These are phyloP conservation scores for Limnephilus auricula DNA, from an alignment of 2,888 invertebrate species.

Conservation along the genomic window DNA sequence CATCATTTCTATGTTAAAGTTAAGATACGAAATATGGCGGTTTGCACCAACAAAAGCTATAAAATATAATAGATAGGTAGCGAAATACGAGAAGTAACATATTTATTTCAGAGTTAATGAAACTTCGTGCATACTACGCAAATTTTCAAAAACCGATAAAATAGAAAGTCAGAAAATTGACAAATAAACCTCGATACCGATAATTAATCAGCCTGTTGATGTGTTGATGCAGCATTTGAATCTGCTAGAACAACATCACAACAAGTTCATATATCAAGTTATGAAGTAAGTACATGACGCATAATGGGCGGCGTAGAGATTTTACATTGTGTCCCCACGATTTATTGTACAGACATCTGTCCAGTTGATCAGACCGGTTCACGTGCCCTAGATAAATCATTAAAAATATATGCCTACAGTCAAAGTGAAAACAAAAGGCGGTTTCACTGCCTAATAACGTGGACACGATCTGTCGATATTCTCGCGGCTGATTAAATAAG, in stretches of 20 bases:
- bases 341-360: conserved; percentile 47
- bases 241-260: not conserved
- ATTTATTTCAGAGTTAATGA: not conserved
- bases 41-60: too few relatives aligned
- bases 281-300: not conserved
- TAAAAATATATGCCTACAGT: conserved; percentile 39
- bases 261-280: not conserved
- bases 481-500: conserved; percentile 36
- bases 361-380: conserved; percentile 48
- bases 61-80: too few relatives aligned
- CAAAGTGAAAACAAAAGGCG: conserved; percentile 47
- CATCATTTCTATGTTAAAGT: too few relatives aligned
- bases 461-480: conserved; percentile 33
- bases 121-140: not conserved
- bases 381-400: conserved; percentile 57
- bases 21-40: too few relatives aligned
- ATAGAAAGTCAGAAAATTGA: not conserved
- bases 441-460: conserved; percentile 30
- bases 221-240: not conserved
- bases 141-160: not conserved
- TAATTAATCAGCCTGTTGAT: not conserved
- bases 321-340: conserved; percentile 59
- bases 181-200: not conserved
- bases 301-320: not conserved
- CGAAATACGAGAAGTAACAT: not conserved